Conservation (phyloP, 2,113 vertebrate genomes). For the Loxodonta africana region DNA sequence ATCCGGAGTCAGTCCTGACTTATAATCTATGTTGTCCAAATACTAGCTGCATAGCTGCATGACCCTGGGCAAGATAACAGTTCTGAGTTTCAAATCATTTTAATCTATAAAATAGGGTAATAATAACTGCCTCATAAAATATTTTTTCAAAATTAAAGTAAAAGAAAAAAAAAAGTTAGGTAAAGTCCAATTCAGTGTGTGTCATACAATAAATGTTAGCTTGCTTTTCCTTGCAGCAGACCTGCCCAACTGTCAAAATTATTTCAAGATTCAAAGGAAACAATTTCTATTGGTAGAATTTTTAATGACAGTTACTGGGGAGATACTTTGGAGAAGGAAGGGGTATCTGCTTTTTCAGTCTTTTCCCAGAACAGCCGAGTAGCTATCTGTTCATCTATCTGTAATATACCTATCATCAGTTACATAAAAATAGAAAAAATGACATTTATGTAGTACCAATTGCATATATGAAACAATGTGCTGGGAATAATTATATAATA, state of each 20-base stretch:
- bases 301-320: background rate
- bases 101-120: background rate
- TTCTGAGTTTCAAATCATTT: background rate
- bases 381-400: background rate
- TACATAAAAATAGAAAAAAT: background rate
- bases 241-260: background rate
- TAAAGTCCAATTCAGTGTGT: background rate
- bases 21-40: background rate
- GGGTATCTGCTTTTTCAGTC: background rate
- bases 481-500: background rate
- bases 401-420: background rate
- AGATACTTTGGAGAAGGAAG: background rate
- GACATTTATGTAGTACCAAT: background rate
- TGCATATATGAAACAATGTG: background rate
- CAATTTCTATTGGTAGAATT: background rate
- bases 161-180: background rate
- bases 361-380: background rate
- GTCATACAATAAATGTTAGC: background rate
- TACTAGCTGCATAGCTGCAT: background rate
- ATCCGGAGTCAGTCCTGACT: background rate
- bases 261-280: conserved; percentile 4
- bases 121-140: background rate
- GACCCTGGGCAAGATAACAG: background rate
- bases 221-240: background rate
- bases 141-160: background rate